These are phyloP conservation scores for Polymixis lichenea DNA, from an alignment of 2,888 invertebrate species.

Conservation along the genomic window DNA sequence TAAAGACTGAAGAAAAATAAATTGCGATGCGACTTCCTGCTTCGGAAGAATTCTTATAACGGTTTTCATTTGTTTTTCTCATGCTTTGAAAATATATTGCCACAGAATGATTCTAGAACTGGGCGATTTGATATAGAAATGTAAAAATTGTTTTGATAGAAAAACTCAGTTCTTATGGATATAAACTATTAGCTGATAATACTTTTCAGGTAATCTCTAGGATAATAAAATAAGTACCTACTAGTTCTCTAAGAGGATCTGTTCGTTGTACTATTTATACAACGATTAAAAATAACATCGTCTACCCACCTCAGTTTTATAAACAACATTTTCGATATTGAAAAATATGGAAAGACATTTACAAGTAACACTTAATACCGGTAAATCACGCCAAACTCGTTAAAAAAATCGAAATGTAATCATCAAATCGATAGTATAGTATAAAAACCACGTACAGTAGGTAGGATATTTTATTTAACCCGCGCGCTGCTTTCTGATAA, in stretches of 20 bases:
- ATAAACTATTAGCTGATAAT: background rate
- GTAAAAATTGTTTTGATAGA: background rate
- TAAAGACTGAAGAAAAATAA: conserved; percentile 70
- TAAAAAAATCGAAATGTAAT: conserved; percentile 47
- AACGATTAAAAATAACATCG: background rate
- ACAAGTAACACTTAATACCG: background rate
- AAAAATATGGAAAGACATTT: conserved; percentile 2
- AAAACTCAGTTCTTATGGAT: background rate
- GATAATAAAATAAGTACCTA: background rate
- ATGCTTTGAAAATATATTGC: conserved; percentile 13
- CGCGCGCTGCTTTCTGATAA: conserved; percentile 75
- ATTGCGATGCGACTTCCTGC: conserved; percentile 60
- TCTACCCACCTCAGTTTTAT: background rate
- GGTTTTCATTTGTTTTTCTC: conserved; percentile 45
- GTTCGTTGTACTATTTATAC: background rate
- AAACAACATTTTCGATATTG: background rate
- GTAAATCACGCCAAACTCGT: background rate
- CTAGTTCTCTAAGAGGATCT: background rate
- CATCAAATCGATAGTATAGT: conserved; percentile 50
- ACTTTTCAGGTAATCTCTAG: background rate
- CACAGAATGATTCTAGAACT: background rate
- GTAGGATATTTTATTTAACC: conserved; percentile 74
- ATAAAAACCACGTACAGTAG: conserved; percentile 40
- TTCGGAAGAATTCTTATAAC: conserved; percentile 49
- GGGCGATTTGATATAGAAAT: too few relatives aligned